Base-by-base conservation (phyloP, 2,113 vertebrate species). In the Aspidoscelis tigris region DNA sequence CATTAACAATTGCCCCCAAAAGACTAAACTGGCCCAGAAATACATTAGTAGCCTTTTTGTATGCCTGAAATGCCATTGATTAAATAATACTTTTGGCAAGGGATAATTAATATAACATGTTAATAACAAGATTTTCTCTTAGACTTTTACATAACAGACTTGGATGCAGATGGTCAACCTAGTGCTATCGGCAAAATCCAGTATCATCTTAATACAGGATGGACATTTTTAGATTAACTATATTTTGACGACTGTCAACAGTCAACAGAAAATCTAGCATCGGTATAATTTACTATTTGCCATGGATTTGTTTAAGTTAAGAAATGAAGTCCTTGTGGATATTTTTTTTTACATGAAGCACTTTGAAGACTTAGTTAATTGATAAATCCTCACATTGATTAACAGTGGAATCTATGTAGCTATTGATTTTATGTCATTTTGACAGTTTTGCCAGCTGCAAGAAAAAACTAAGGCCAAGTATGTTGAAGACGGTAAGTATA, bases 71-170 rank as follows among this genome's bases (percentile, higher is more conserved):
- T 82, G 7, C 81, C 79, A 77, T 20, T 78, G 21, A 88, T 85
- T 85, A 78, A 12, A 85, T n/a, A 87, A 89, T 22, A 44, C 16
- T 83, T 84, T 87, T 81, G 68, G 82, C 33, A 87, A 58, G 4
- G 79, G 91, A 24, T 75, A 87, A 91, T 90, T 88, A 14, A 89
- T 53, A 3, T 10, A 88, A 2, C n/a, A 66, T 86, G 7, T 81
- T 89, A 66, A 2, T 64, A 86, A 88, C 83, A 69, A 85, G 1
- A 82, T 11, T 85, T 0, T 10, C 20, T 69, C 83, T 81, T 66
- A 86, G 55, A 26, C 78, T 87, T 7, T 68, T n/a, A 88, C 87
- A 87, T 80, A 87, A 70, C 85, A 61, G 81, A 76, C 88, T 39
- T 82, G 24, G 22, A 76, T n/a, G 80, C 76, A 74, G 41, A 53